These are phyloP conservation scores for Trinorchestia longiramus DNA, from an alignment of 1,140 invertebrate genomes.

Conservation along the genomic window DNA sequence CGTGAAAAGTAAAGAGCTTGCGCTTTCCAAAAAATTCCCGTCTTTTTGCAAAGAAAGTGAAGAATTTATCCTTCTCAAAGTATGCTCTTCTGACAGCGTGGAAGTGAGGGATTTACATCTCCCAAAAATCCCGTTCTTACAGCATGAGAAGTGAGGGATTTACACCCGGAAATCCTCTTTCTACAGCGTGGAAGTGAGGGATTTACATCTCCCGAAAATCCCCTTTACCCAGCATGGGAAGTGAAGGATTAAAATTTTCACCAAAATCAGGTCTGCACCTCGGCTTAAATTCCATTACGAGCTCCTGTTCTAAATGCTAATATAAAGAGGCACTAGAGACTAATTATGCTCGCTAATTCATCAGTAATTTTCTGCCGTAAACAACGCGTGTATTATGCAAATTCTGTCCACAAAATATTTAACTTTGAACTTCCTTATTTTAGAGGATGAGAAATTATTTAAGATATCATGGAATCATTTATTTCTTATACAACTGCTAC, in stretches of 20 bases:
- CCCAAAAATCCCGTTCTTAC: too few relatives aligned
- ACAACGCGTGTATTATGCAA: neutral
- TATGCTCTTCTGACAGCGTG: too few relatives aligned
- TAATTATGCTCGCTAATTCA: constrained; percentile 33
- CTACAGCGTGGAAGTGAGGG: neutral
- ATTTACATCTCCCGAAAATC: neutral
- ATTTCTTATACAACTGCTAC: neutral
- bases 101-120: too few relatives aligned
- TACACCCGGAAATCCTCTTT: neutral
- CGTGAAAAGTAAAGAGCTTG: too few relatives aligned
- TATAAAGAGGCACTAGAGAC: constrained; percentile 26
- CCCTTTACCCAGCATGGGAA: neutral
- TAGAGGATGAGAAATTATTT: neutral
- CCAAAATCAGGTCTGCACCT: neutral
- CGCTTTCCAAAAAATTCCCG: too few relatives aligned
- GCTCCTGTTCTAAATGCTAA: constrained; percentile 43
- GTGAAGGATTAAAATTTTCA: neutral
- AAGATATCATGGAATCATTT: neutral
- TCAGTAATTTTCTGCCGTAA: constrained; percentile 29
- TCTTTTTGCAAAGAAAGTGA: too few relatives aligned
- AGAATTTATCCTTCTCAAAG: too few relatives aligned
- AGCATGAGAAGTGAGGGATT: too few relatives aligned
- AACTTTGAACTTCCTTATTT: neutral
- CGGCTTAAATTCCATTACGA: neutral
- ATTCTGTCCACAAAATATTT: neutral